phyloP scores from a whole-genome alignment of 2,888 invertebrate genomes.

The Geotrupes spiniger region DNA sequence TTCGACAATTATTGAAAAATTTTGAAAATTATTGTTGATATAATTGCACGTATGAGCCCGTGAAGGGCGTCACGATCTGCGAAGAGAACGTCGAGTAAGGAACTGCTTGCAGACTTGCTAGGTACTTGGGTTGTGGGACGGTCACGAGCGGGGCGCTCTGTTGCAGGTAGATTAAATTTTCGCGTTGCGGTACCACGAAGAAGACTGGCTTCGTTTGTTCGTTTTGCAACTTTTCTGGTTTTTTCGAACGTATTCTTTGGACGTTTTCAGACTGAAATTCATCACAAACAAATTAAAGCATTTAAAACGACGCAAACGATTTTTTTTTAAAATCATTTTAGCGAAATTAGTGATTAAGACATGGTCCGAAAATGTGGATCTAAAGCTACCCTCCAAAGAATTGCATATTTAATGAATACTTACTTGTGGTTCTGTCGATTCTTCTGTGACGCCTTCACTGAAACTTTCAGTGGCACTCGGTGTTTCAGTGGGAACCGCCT shows the following conservation, averaged over 20 bases:
- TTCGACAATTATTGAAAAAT: no score
- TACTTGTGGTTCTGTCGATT: constrained; percentile 23
- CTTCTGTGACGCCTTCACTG: constrained; percentile 16
- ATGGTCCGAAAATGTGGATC: no score
- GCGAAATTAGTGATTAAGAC: no score
- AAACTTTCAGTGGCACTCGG: constrained; percentile 35
- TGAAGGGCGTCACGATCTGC: constrained; percentile 36
- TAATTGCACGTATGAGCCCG: constrained; percentile 37
- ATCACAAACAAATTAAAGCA: no score
- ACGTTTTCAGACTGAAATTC: constrained; percentile 37
- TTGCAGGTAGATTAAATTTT: constrained; percentile 37
- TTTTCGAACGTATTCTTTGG: constrained; percentile 15
- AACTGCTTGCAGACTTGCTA: constrained; percentile 26
- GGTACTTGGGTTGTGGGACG: constrained; percentile 24
- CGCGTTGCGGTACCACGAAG: constrained; percentile 38
- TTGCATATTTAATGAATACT: neutral
- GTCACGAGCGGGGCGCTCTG: constrained; percentile 30
- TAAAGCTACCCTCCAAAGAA: no score
- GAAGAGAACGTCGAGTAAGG: constrained; percentile 28
- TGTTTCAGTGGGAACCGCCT: constrained; percentile 34
- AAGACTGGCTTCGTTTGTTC: constrained; percentile 20
- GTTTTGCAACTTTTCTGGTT: constrained; percentile 24
- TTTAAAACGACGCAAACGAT: no score
- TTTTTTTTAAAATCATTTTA: no score
- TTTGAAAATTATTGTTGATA: no score